Evolutionary conservation across 2,797 vertebrate species (phyloP).

Genomic region (Esox masquinongy): DNA sequence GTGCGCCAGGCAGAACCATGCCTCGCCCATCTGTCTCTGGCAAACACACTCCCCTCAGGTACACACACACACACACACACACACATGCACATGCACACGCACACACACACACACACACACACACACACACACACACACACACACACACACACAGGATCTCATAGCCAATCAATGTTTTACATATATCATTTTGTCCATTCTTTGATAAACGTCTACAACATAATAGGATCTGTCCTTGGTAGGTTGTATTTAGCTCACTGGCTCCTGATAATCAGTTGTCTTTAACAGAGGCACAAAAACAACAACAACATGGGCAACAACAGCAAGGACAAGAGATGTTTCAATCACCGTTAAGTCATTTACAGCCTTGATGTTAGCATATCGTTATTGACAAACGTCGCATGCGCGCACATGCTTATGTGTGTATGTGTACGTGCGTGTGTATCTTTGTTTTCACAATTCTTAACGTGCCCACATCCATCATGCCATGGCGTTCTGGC

Average conservation of each 20-base stretch:
- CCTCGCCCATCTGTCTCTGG: constrained; percentile 38
- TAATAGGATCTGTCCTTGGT: not conserved
- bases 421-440: constrained; percentile 30
- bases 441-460: constrained; percentile 54
- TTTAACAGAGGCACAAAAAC: not conserved
- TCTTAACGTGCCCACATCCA: constrained; percentile 76
- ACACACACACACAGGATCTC: not conserved
- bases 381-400: not conserved
- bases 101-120: too few species aligned
- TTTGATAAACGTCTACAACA: not conserved
- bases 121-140: too few species aligned
- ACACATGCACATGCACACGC: too few species aligned
- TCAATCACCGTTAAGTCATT: not conserved
- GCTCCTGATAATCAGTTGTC: not conserved
- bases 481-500: constrained; percentile 70
- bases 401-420: not conserved
- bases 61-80: not conserved
- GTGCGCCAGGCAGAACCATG: constrained; percentile 22
- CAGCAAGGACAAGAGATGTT: not conserved
- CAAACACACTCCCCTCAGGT: not conserved
- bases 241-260: not conserved
- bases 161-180: not conserved
- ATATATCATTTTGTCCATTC: not conserved
- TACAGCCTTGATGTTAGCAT: not conserved
- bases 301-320: constrained; percentile 9